These are phyloP conservation scores for Ceyx melanurus DNA, from an alignment of 2,113 vertebrate genomes.

Conservation along the genomic window DNA sequence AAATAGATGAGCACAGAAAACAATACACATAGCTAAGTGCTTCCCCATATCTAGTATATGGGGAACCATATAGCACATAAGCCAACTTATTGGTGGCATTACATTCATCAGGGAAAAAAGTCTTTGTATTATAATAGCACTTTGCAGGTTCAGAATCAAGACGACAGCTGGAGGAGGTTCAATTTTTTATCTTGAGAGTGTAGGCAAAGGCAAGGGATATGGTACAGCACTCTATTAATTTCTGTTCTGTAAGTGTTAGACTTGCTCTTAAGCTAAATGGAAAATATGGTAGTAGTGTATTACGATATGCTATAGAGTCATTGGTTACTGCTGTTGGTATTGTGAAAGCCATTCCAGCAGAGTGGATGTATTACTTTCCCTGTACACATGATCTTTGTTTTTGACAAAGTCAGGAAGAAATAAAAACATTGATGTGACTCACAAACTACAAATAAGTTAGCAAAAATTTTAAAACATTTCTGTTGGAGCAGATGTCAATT, in stretches of 20 bases:
- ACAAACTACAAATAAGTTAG: not conserved
- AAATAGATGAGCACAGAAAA: slow-evolving; percentile 14
- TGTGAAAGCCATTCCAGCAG: not conserved
- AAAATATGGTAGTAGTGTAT: not conserved
- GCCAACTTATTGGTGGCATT: not conserved
- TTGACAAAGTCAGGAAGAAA: not conserved
- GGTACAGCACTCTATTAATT: not conserved
- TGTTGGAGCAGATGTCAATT: not conserved
- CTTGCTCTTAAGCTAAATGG: not conserved
- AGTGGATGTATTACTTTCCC: not conserved
- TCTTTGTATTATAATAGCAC: not conserved
- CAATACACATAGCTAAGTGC: not conserved
- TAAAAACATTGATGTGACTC: not conserved
- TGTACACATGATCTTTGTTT: not conserved
- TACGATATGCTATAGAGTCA: fast-evolving
- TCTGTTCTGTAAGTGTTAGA: slow-evolving; percentile 6
- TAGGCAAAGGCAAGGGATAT: not conserved
- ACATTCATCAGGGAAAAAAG: not conserved
- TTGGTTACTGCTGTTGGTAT: not conserved
- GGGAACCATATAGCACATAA: not conserved
- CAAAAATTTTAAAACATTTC: not conserved
- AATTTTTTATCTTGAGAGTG: not conserved
- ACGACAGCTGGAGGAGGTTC: not conserved
- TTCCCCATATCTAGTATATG: not conserved
- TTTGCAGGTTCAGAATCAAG: not conserved